A percentile compares a stretch with the other conserved stretches of the same genome.
phyloP scores from a whole-genome alignment of 2,888 invertebrate species.

The Liposcelis brunnea region DNA sequence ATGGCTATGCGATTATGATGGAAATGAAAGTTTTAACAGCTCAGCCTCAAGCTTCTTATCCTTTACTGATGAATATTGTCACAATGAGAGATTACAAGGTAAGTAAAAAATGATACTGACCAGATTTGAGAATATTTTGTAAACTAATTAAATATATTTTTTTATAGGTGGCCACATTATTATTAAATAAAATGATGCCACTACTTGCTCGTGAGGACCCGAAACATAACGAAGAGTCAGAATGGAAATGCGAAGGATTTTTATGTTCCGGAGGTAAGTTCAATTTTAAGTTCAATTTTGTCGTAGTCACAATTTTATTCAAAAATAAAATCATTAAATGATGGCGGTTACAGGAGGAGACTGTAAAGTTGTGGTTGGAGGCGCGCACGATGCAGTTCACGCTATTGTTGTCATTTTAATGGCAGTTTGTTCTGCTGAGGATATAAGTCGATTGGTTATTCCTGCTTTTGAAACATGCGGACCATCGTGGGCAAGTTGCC shows the following conservation, averaged over 20 bases:
- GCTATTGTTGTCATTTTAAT: background rate
- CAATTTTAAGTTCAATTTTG: too few species aligned
- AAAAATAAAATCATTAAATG: too few species aligned
- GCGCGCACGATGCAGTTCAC: constrained; percentile 1
- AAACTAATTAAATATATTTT: too few species aligned
- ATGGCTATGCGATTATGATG: constrained; percentile 43
- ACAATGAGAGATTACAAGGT: constrained; percentile 33
- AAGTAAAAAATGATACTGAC: constrained; percentile 10
- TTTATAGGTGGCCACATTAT: constrained; percentile 48
- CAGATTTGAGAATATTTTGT: constrained; percentile 10
- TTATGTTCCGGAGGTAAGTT: constrained; percentile 51
- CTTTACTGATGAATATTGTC: constrained; percentile 35
- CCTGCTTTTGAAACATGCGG: constrained; percentile 38
- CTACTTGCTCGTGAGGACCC: background rate
- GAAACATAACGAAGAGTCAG: constrained; percentile 13
- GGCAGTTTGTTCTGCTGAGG: constrained; percentile 19
- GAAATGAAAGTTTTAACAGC: constrained; percentile 53
- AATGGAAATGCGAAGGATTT: constrained; percentile 42
- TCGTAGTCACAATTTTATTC: too few species aligned
- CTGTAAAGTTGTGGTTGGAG: background rate
- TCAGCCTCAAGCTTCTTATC: constrained; percentile 66
- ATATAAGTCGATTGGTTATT: constrained; percentile 44
- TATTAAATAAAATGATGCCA: constrained; percentile 8
- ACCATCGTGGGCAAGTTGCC: constrained; percentile 47
- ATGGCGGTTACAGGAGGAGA: constrained; percentile 6